Conservation (phyloP, 2,888 invertebrate species). For the Idaea straminata region DNA sequence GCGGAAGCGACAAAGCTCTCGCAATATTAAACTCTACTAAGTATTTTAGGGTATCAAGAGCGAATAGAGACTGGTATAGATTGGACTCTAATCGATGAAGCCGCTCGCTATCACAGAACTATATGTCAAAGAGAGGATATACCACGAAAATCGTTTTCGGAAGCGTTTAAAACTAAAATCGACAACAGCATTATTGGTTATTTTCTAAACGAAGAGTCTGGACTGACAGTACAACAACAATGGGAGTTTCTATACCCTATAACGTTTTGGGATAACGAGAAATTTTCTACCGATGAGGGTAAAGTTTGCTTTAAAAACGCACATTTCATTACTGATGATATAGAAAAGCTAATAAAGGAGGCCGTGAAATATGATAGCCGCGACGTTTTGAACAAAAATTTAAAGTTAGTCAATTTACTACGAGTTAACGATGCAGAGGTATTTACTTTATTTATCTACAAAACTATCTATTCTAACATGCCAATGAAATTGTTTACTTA, state of each 20-base stretch:
- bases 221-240: constrained; percentile 51
- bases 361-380: constrained; percentile 47
- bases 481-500: too few relatives aligned
- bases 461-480: constrained; percentile 2
- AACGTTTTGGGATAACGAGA: constrained; percentile 62
- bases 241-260: constrained; percentile 60
- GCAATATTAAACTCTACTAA: constrained; percentile 1
- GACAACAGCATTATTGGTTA: constrained; percentile 51
- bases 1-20: background rate
- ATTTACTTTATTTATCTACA: background rate
- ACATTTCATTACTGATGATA: constrained; percentile 57
- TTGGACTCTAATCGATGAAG: constrained; percentile 56
- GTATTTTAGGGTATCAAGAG: constrained; percentile 55
- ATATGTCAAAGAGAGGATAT: constrained; percentile 43
- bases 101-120: constrained; percentile 47
- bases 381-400: constrained; percentile 42
- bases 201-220: constrained; percentile 53
- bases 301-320: constrained; percentile 54
- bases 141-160: constrained; percentile 42
- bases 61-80: constrained; percentile 60
- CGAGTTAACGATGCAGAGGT: constrained; percentile 59
- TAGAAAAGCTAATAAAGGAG: constrained; percentile 51
- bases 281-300: constrained; percentile 55
- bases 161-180: constrained; percentile 58
- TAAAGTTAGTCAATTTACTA: constrained; percentile 48